Evolutionary conservation across 2,888 invertebrate species (phyloP), one percentile per base, ranked within the genome.

Genomic region (Clivina fossor): DNA sequence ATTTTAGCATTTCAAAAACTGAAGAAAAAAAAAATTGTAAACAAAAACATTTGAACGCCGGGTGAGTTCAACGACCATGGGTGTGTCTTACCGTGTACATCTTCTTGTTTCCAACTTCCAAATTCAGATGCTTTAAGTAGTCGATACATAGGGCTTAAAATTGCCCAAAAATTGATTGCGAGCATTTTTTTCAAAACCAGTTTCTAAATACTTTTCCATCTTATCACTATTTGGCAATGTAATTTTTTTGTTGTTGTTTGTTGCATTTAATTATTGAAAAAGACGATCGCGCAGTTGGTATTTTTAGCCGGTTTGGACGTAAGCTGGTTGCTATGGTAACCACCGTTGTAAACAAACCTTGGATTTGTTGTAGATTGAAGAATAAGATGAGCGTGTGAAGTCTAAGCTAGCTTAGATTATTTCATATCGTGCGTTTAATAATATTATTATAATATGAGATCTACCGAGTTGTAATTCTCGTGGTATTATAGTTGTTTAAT

Each of bases 71-170:
- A 40, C 37, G 37, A 24, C 53, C n/a, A n/a, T n/a, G 53, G 44
- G 44, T 53, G 53, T 53, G 43, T 53, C 35, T 35, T 53, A 53
- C 53, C 28, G 53, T 35, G 20, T n/a, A n/a, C n/a, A n/a, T n/a
- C n/a, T n/a, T n/a, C n/a, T n/a, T n/a, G n/a, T n/a, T n/a, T n/a
- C n/a, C n/a, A n/a, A n/a, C n/a, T n/a, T n/a, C n/a, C n/a, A n/a
- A n/a, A n/a, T n/a, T n/a, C n/a, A n/a, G n/a, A n/a, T n/a, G n/a
- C n/a, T 26, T 19, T 51, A 30, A 13, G 28, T 16, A 24, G 9
- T 24, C 7, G 44, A n/a, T 26, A 37, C 33, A 28, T 53, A 44
- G 28, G 19, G 44, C 8, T 37, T 43, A 44, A 16, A 53, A 18
- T 53, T 33, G 37, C 2, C 7, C 32, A 28, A 30, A n/a, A n/a